A percentile compares a stretch with the other conserved stretches of the same genome.
Conservation (phyloP, 2,113 vertebrate genomes). For the Thinocorus orbignyianus region DNA sequence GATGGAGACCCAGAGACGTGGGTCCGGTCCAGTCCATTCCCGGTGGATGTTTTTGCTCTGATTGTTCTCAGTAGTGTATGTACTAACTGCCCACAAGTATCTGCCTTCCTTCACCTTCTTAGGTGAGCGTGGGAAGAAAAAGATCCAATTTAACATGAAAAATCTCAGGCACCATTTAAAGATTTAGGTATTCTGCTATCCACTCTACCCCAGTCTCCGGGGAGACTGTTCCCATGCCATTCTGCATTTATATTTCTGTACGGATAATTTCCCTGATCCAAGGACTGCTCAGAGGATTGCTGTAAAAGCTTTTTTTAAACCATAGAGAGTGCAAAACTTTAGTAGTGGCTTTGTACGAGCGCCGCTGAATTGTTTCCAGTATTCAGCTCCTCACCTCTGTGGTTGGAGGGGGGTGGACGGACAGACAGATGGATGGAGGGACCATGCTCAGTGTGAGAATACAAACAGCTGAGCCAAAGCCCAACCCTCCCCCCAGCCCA, state of each 20-base stretch:
- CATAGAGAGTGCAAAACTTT: background rate
- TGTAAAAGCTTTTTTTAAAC: background rate
- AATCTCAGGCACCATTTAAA: background rate
- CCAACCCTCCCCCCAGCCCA: background rate
- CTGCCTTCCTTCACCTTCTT: background rate
- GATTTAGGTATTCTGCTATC: background rate
- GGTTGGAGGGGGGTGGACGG: background rate
- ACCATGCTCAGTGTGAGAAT: background rate
- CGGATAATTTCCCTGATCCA: background rate
- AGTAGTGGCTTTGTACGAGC: background rate
- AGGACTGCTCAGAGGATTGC: background rate
- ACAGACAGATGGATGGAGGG: background rate
- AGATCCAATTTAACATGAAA: background rate
- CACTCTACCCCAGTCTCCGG: background rate
- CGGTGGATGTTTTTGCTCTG: background rate
- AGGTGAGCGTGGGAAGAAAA: background rate
- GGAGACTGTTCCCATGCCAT: slow-evolving; percentile 27
- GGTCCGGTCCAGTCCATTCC: background rate
- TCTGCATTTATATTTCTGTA: background rate
- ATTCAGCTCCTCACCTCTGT: slow-evolving; percentile 3
- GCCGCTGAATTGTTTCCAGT: background rate
- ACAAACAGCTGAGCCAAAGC: slow-evolving; percentile 56
- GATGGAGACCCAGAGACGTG: background rate
- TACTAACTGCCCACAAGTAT: background rate
- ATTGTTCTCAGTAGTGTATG: background rate